Evolutionary conservation across 2,113 vertebrate genomes (phyloP).

Genomic region (Vidua macroura): DNA sequence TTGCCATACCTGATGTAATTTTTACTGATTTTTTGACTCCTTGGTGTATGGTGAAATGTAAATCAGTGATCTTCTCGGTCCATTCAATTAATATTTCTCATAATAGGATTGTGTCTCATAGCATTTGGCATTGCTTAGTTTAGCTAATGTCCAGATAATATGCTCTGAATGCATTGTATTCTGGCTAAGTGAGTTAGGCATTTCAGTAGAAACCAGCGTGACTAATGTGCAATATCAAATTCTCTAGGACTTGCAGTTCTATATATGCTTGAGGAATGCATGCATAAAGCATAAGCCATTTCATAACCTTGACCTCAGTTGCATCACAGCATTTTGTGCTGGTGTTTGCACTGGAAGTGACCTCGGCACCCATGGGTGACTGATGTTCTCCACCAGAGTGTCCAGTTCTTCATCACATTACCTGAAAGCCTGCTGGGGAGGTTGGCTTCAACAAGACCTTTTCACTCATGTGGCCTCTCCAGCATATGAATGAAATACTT

Average conservation of each 20-base stretch:
- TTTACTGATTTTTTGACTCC: not conserved
- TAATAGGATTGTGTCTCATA: not conserved
- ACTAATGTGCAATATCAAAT: conserved; percentile 58
- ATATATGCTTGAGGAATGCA: conserved; percentile 1
- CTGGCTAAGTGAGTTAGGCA: conserved; percentile 43
- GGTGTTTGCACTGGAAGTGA: not conserved
- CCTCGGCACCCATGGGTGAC: not conserved
- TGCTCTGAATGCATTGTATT: conserved; percentile 12
- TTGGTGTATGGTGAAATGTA: not conserved
- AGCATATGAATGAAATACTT: not conserved
- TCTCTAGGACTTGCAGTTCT: conserved; percentile 39
- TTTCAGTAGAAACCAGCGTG: conserved; percentile 42
- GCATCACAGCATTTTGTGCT: not conserved
- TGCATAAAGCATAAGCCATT: not conserved
- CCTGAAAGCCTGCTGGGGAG: not conserved
- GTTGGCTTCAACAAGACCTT: not conserved
- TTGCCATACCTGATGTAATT: not conserved
- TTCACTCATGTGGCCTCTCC: not conserved
- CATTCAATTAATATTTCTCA: conserved; percentile 9
- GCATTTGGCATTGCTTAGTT: conserved; percentile 31
- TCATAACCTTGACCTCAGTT: conserved; percentile 33
- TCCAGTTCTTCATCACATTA: not conserved
- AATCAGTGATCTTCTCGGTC: not conserved
- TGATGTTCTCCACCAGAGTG: not conserved
- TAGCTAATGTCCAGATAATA: conserved; percentile 8